Evolutionary conservation across 2,888 invertebrate species (phyloP), one percentile per base, ranked within the genome.

Genomic region (Nezara viridula): DNA sequence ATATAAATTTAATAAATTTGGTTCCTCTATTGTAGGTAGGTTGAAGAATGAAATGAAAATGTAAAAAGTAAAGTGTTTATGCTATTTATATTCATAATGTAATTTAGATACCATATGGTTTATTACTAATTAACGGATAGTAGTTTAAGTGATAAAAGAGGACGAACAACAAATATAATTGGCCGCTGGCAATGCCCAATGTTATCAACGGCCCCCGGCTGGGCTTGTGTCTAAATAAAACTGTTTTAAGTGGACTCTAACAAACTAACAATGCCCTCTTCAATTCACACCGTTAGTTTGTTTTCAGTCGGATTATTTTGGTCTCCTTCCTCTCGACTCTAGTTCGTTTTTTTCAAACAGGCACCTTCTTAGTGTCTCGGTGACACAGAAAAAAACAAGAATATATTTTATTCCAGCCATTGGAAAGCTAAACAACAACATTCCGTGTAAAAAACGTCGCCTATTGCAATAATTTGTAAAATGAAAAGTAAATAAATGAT

Each of bases 231-330:
- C 81, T 81, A 81, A 81, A 81, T 81, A 81, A 47, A 81, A 47
- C 81, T 81, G 40, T 47, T 81, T 40, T 81, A 81, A 81, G 81
- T 81, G 81, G 24, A n/a, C 24, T 14, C 81, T 81, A 44, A 44
- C 81, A 81, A 81, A 81, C 81, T 81, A 81, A 81, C 81, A 81
- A 81, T 81, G 47, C 4, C 81, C 44, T 47, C 81, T 81, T n/a
- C 24, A 47, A 44, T 81, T 81, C 81, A 81, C 81, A 44, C 81
- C 81, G 81, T 44, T 81, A 37, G 81, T 81, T 81, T 81, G 81
- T 81, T 81, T 81, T 81, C 44, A 24, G 66, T 47, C n/a, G 5
- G 81, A 81, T 81, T 81, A 81, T 81, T 81, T 81, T 16, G 44
- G 81, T 81, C 44, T 37, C 19, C 7, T 60, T 14, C 0, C 60